Evolutionary conservation across 2,113 vertebrate genomes (phyloP), one percentile per base, ranked within the genome.

Genomic region (Crocuta crocuta): DNA sequence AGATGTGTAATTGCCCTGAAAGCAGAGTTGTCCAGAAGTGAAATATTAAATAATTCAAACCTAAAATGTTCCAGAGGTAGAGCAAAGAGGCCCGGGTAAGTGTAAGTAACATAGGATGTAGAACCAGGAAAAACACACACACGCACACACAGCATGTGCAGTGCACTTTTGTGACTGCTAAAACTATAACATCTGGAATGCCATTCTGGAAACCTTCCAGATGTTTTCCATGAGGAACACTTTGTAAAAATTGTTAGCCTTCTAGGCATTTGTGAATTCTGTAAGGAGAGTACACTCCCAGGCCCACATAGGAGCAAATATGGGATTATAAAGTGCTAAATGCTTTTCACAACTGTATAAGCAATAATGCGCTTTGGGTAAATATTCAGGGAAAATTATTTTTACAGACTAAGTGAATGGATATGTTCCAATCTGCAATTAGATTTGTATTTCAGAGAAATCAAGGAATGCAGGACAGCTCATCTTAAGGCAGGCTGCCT

Each of bases 241-340:
- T 99, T 99, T 99, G 98, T 98, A 99, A 99, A 99, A 99, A 97
- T 98, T 99, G 98, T 99, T 98, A 99, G 98, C 98, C 97, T 98
- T 98, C 98, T 95, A 98, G 98, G 98, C 98, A 98, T 98, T 98
- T 97, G 97, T 98, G 97, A 98, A 97, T 98, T 98, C 58, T 98
- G 98, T 98, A 98, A 98, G 97, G 89, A 98, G 98, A 98, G 97
- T 98, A 89, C 0, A 94, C 98, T 99, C 98, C 98, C 98, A 99
- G 98, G 97, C 98, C 97, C 98, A 97, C 97, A 98, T 97, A 98
- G 98, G 98, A 98, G 98, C 98, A 99, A 97, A 99, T 98, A 99
- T 98, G 98, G 99, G 99, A 99, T 99, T 99, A 99, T 98, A 99
- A 99, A 98, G 98, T 98, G 98, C 98, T 99, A 99, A 99, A 99